Base-by-base conservation (phyloP, 92 coral and sea anemone genomes). In the Phenganax stokvisi region DNA sequence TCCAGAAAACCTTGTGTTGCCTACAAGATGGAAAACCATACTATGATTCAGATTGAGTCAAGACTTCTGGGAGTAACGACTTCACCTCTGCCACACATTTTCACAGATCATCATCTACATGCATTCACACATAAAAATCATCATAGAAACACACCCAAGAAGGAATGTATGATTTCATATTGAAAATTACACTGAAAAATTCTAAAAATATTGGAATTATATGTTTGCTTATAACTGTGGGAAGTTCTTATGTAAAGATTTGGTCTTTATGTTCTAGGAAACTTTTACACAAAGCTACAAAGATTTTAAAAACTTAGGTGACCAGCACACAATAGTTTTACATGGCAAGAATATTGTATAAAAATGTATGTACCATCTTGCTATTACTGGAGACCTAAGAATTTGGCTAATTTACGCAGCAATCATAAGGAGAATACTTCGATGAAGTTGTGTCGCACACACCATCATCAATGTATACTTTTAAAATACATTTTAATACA, bases 131-230 rank as follows among this genome's bases (percentile, higher is more conserved):
- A 64, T 64, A 64, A 64, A n/a, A 6, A 9, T 1, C 67, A 64
- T 20, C 70, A 20, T 2, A 5, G 54, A 30, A 68, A 4, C 9
- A 29, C 73, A 68, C 73, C 31, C 73, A 29, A 68, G 53, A 13
- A 68, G 11, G 54, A 12, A 30, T 68, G 52, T 68, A 68, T 37
- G n/a, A 10, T 0, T 7, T 68, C 7, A 68, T 12, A 37, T 68
- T 20, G 53, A 29, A 68, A 68, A 68, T 68, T 68, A 68, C 73
- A 68, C 29, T 28, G n/a, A 20, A 68, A 68, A 68, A 68, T 0
- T 68, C 73, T 68, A 30, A 16, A 68, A 68, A 64, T 10, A 64
- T 10, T 28, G 70, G 27, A 64, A 27, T 6, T 66, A 68, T 68
- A 53, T 11, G 10, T 30, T 68, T 30, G 47, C 11, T 17, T 1